Conservation (phyloP, 2,888 invertebrate genomes). For the Drosophila histrio region DNA sequence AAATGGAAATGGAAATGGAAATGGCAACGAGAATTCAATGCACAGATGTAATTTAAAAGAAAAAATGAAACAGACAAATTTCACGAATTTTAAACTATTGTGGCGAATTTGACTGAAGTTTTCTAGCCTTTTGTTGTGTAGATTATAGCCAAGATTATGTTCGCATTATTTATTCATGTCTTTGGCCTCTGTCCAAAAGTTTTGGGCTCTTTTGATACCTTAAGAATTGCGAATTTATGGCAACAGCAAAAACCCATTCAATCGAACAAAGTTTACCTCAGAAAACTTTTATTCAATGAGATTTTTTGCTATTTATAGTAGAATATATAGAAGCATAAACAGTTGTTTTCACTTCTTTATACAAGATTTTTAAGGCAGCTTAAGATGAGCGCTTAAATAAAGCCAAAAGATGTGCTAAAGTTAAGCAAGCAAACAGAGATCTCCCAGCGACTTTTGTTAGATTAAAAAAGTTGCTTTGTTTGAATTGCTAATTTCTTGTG, state of each 20-base stretch:
- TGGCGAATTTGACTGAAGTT: slow-evolving; percentile 17
- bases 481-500: slow-evolving; percentile 60
- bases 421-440: slow-evolving; percentile 25
- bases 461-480: slow-evolving; percentile 58
- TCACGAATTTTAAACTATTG: neutral
- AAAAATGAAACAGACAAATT: neutral
- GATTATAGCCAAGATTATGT: neutral
- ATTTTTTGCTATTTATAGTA: slow-evolving; percentile 1
- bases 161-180: slow-evolving; percentile 22
- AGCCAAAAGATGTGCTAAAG: slow-evolving; percentile 9
- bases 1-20: slow-evolving; percentile 21
- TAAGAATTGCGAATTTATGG: slow-evolving; percentile 26
- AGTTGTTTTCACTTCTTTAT: neutral
- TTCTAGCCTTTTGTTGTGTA: slow-evolving; percentile 3
- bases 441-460: slow-evolving; percentile 24
- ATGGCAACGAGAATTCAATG: slow-evolving; percentile 3
- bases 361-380: neutral
- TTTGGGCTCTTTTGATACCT: slow-evolving; percentile 13
- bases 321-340: neutral
- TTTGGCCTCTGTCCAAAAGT: slow-evolving; percentile 19
- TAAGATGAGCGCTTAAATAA: slow-evolving; percentile 7
- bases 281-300: slow-evolving; percentile 36
- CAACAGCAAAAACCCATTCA: slow-evolving; percentile 26
- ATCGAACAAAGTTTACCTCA: slow-evolving; percentile 38
- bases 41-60: slow-evolving; percentile 16